phyloP scores from a whole-genome alignment of 2,888 invertebrate species.

The Rhagium mordax region DNA sequence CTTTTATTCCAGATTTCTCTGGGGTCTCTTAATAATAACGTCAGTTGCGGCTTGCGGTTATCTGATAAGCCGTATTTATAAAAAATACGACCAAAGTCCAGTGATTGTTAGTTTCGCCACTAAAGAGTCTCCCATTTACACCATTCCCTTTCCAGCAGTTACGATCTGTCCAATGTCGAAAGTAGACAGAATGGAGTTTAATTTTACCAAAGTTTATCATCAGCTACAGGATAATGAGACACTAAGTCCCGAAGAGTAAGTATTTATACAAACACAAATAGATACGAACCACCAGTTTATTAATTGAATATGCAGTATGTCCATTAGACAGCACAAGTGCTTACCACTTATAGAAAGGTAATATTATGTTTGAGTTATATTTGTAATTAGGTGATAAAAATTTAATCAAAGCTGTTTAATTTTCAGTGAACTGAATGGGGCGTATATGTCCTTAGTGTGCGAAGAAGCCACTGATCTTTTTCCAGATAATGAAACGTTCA shows the following conservation, averaged over 20 bases:
- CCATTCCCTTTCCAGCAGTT: slow-evolving; percentile 70
- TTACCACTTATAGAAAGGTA: too few relatives aligned
- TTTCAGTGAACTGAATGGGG: slow-evolving; percentile 69
- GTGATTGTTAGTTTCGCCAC: slow-evolving; percentile 84
- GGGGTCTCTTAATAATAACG: slow-evolving; percentile 71
- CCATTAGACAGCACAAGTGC: too few relatives aligned
- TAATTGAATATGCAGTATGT: too few relatives aligned
- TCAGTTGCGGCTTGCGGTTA: slow-evolving; percentile 74
- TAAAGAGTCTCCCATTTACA: slow-evolving; percentile 78
- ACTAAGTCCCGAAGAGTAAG: slow-evolving; percentile 73
- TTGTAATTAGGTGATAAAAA: too few relatives aligned
- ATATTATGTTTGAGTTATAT: too few relatives aligned
- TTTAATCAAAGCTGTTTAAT: too few relatives aligned
- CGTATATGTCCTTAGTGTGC: slow-evolving; percentile 74
- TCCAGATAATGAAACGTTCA: slow-evolving; percentile 72
- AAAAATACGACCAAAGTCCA: slow-evolving; percentile 81
- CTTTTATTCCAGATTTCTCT: slow-evolving; percentile 43
- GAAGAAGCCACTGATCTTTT: slow-evolving; percentile 71
- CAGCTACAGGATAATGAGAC: slow-evolving; percentile 57
- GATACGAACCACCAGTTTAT: too few relatives aligned
- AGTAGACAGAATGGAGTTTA: slow-evolving; percentile 73
- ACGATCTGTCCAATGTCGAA: slow-evolving; percentile 62
- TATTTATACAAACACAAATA: slow-evolving; percentile 15
- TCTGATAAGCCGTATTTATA: slow-evolving; percentile 77
- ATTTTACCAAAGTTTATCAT: slow-evolving; percentile 75